Percentiles rank a stretch among this genome's conserved stretches.
phyloP scores from a whole-genome alignment of 2,113 vertebrate species.

The Myocastor coypus region DNA sequence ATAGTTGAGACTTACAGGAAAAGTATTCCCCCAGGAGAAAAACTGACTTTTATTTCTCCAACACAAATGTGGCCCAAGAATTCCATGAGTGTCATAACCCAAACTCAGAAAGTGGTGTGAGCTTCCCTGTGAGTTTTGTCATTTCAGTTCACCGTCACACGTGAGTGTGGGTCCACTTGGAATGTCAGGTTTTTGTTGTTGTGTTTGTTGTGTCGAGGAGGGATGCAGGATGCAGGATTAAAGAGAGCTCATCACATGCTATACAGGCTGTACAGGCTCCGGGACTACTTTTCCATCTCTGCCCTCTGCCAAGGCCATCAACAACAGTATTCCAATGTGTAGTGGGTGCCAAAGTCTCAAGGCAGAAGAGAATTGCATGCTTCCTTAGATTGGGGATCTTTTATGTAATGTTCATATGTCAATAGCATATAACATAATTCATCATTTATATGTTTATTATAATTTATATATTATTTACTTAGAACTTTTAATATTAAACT shows the following conservation, averaged over 20 bases:
- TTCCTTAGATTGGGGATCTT: background rate
- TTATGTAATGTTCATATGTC: background rate
- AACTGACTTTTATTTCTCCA: conserved; percentile 20
- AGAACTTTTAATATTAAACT: background rate
- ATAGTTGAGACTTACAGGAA: background rate
- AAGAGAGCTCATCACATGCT: background rate
- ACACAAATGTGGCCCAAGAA: background rate
- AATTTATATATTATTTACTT: background rate
- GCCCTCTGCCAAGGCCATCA: background rate
- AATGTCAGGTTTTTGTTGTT: background rate
- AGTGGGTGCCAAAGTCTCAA: background rate
- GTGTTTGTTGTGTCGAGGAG: background rate
- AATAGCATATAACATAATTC: background rate
- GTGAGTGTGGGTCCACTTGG: background rate
- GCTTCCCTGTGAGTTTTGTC: background rate
- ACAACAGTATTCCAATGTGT: background rate
- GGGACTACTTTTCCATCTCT: background rate
- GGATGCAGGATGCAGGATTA: background rate
- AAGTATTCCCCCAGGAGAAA: background rate
- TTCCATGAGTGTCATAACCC: background rate
- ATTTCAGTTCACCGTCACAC: background rate
- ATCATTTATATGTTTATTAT: background rate
- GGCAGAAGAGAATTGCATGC: background rate
- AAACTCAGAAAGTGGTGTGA: background rate
- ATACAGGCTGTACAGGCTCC: background rate